Base-by-base conservation (phyloP, 2,113 vertebrate species). In the Serinus canaria region DNA sequence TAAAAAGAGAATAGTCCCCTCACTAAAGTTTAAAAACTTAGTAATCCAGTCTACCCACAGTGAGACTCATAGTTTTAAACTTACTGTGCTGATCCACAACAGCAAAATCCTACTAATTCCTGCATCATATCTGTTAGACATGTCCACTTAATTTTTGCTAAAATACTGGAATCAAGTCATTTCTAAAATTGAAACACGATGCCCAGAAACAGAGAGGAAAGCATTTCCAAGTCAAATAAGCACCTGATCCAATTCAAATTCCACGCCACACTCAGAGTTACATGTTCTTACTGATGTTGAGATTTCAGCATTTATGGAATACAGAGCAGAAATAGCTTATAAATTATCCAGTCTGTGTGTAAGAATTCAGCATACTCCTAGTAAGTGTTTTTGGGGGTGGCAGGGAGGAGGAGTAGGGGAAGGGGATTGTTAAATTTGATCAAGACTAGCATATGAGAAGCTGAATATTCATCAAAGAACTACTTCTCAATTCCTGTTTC, bases 221-320 rank as follows among this genome's bases (percentile, higher is more conserved):
- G 15, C 2, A 91, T 87, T 94, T 81, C 80, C 83, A 86, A 94
- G 87, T 91, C 76, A 92, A 74, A 94, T 81, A 83, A 89, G 64
- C 64, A 91, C 68, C 77, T 91, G 74, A 89, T 67, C 68, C 81
- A 92, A 95, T 92, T 91, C 66, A 89, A 78, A 95, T 89, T 87
- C 84, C 84, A 91, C 18, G 47, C 44, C 90, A 89, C 47, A 46
- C 81, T 92, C 73, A 55, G 59, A 41, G 22, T 50, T 72, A 33
- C 50, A 55, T 46, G 56, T 67, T 89, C 69, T 91, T 87, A 89
- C 30, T 67, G 64, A 84, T 84, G 90, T 18, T 74, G 69, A 91
- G 52, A 78, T 89, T 78, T 89, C 11, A 1, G 16, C 70, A 89
- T 13, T 43, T 56, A 96, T 56, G 66, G n/a, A 87, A 81, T 53